phyloP scores from a whole-genome alignment of 2,797 vertebrate species.

The Anisognathus igniventris region DNA sequence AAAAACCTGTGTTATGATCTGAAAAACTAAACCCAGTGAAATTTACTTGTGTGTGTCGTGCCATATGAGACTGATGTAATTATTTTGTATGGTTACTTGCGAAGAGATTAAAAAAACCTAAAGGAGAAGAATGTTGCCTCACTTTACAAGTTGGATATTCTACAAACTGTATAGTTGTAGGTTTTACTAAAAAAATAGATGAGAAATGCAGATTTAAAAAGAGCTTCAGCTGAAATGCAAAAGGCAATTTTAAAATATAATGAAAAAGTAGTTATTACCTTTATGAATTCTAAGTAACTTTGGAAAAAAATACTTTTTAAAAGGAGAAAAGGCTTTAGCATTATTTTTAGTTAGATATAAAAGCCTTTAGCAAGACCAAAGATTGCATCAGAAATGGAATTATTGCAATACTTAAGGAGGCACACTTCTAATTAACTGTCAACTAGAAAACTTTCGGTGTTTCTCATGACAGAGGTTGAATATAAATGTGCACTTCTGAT shows the following conservation, averaged over 20 bases:
- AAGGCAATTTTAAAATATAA: background rate
- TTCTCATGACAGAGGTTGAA: background rate
- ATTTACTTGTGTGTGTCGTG: background rate
- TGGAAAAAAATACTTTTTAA: background rate
- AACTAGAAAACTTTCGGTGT: background rate
- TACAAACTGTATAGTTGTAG: background rate
- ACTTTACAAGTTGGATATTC: background rate
- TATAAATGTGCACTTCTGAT: background rate
- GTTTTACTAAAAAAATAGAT: background rate
- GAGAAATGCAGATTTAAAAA: background rate
- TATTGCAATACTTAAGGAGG: background rate
- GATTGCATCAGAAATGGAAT: background rate
- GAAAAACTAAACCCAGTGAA: background rate
- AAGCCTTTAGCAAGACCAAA: background rate
- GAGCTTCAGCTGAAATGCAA: background rate
- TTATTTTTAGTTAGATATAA: background rate
- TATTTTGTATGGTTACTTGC: background rate
- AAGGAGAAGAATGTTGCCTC: background rate
- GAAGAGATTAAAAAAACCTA: fast-evolving
- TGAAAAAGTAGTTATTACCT: background rate
- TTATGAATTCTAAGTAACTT: background rate
- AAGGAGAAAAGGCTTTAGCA: background rate
- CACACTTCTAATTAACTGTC: background rate
- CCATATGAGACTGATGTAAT: background rate
- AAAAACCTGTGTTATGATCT: background rate